Evolutionary conservation across 2,113 vertebrate genomes (phyloP), one percentile per base, ranked within the genome.

Genomic region (Solenodon paradoxus): DNA sequence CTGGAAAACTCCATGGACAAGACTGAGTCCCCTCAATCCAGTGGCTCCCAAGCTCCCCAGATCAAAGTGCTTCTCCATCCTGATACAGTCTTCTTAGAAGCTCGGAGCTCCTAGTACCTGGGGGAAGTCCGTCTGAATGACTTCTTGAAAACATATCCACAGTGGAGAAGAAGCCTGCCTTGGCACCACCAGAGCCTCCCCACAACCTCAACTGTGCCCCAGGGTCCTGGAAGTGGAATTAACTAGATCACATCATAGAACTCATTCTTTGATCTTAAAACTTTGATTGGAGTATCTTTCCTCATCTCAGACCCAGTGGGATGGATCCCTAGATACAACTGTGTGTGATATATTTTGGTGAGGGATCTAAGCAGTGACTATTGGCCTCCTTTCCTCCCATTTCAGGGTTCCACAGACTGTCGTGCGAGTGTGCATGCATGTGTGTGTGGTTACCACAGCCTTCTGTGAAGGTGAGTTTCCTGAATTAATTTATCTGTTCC

Each of bases 121-220:
- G 97, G 97, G 0, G 98, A 98, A 35, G 86, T 98, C 9, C 96
- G 97, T 13, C 95, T 98, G 40, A 98, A 99, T 78, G 98, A 99
- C 79, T 97, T 99, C 84, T 99, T 99, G 99, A 99, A 95, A 98
- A 99, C 95, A 98, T 98, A 0, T 98, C 98, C 1, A 92, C 98
- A 26, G 98, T 99, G 55, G 98, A 99, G 85, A 97, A 92, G 83
- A 99, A 99, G 40, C 94, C 96, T 2, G 20, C 96, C 47, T 51
- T 97, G 96, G 94, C 95, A 96, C 49, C 79, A 53, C 66, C 94
- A 30, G 97, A 97, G 97, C 74, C 81, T 89, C 59, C 97, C 82
- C 90, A 94, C 94, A 84, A 74, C 91, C 28, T 92, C 61, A 95
- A 75, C 96, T 98, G 96, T 86, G 3, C 84, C 88, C 97, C 96